These are phyloP conservation scores for Ornithoptera alexandrae DNA, from an alignment of 2,888 invertebrate species.

Conservation along the genomic window DNA sequence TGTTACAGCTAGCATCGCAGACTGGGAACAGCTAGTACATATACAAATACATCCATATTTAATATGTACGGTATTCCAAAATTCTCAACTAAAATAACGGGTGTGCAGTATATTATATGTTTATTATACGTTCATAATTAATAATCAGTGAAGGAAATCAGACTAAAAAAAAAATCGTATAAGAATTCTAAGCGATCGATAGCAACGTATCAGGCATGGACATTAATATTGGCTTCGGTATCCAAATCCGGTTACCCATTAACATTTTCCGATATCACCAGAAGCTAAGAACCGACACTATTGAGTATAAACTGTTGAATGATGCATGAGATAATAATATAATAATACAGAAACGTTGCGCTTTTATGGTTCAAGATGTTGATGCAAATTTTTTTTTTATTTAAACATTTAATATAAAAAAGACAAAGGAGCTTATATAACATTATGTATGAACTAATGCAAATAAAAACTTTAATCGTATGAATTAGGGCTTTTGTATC, in stretches of 20 bases:
- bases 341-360: conserved; percentile 1
- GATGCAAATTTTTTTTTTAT: not conserved
- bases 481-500: too few relatives aligned
- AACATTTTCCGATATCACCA: conserved; percentile 69
- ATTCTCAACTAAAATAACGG: conserved; percentile 34
- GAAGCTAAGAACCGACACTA: conserved; percentile 63
- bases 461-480: too few relatives aligned
- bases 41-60: conserved; percentile 4
- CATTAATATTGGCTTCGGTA: conserved; percentile 55
- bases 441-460: too few relatives aligned
- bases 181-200: conserved; percentile 38
- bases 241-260: conserved; percentile 61
- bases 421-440: not conserved
- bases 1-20: too few relatives aligned
- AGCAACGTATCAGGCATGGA: conserved; percentile 61
- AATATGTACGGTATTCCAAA: conserved; percentile 11
- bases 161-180: conserved; percentile 29
- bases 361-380: not conserved
- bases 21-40: not conserved
- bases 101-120: conserved; percentile 32
- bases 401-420: not conserved
- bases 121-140: conserved; percentile 34
- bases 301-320: conserved; percentile 65
- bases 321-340: conserved; percentile 54
- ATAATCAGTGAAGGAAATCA: conserved; percentile 35